Evolutionary conservation across 2,113 vertebrate species (phyloP).

Genomic region (Scolopax mira): DNA sequence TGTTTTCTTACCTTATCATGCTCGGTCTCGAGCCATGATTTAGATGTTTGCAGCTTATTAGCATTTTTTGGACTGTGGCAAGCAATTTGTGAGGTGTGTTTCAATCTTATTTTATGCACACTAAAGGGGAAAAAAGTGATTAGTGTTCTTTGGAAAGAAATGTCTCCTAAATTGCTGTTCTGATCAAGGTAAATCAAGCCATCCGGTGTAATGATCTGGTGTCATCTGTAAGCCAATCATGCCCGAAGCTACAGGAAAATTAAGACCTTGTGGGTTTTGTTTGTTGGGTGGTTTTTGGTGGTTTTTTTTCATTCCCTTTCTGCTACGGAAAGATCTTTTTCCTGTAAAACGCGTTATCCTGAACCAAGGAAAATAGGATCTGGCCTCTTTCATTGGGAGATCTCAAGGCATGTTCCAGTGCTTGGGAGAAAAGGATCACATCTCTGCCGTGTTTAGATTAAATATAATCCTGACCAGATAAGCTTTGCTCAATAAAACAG

Average conservation of each 20-base stretch:
- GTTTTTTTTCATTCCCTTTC: background rate
- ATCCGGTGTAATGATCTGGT: background rate
- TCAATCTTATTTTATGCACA: constrained; percentile 27
- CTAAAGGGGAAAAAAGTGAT: constrained; percentile 40
- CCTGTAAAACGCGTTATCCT: background rate
- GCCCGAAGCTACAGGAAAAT: background rate
- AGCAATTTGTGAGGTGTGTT: constrained; percentile 32
- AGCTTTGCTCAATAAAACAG: background rate
- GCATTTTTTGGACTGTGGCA: constrained; percentile 46
- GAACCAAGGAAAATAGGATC: background rate
- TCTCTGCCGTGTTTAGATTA: background rate
- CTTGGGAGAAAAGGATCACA: background rate
- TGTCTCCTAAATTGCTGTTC: constrained; percentile 40
- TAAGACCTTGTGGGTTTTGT: background rate
- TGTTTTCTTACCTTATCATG: constrained; percentile 61
- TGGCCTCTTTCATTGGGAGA: background rate
- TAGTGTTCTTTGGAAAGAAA: constrained; percentile 31
- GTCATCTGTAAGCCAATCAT: background rate
- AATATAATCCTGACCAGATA: background rate
- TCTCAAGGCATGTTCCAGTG: background rate
- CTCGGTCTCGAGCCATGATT: constrained; percentile 50
- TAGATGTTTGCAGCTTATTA: constrained; percentile 64
- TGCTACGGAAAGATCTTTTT: background rate
- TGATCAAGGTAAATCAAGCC: constrained; percentile 66
- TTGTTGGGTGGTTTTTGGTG: background rate